Evolutionary conservation across 2,113 vertebrate genomes (phyloP).

Genomic region (Tragelaphus scriptus): DNA sequence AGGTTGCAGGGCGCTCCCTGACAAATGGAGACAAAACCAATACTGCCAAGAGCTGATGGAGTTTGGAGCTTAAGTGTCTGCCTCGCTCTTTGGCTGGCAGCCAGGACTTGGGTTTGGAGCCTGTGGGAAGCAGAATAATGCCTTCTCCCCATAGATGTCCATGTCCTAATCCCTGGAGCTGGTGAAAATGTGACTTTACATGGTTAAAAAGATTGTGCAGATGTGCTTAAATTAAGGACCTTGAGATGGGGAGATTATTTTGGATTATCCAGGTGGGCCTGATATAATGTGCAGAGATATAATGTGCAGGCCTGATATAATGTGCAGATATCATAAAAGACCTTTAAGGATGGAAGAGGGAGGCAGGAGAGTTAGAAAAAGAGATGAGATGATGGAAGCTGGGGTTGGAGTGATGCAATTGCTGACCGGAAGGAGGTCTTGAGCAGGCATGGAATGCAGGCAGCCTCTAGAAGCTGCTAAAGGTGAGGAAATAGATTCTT

Average conservation of each 20-base stretch:
- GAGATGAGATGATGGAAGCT: background rate
- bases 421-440: background rate
- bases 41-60: background rate
- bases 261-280: background rate
- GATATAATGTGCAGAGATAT: background rate
- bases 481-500: background rate
- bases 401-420: background rate
- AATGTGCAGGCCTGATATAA: background rate
- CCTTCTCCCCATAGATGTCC: background rate
- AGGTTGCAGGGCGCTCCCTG: background rate
- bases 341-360: background rate
- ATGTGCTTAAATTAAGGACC: conserved; percentile 19
- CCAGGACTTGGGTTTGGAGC: background rate
- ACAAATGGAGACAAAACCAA: background rate
- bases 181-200: background rate
- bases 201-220: background rate
- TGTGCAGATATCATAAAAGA: background rate
- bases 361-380: background rate
- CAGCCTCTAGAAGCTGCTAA: background rate
- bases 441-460: background rate
- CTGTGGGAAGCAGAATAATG: background rate
- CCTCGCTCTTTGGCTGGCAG: background rate
- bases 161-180: background rate
- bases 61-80: background rate
- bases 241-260: background rate